These are phyloP conservation scores for Leucophenga montana DNA, from an alignment of 2,888 invertebrate genomes.

Conservation along the genomic window DNA sequence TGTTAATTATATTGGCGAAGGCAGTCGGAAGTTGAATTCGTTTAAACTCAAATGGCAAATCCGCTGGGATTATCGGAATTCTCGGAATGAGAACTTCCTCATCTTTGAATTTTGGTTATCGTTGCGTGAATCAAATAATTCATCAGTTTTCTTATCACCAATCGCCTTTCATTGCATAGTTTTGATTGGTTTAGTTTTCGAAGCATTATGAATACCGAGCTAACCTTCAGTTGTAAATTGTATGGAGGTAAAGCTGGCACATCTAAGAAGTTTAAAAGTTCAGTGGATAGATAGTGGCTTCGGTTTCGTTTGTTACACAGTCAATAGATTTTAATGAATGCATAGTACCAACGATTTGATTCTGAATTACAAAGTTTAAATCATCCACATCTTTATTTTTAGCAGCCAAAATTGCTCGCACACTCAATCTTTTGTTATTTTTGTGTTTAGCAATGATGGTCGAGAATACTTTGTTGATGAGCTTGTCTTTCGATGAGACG, in stretches of 20 bases:
- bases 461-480: conserved; percentile 14
- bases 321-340: conserved; percentile 40
- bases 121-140: conserved; percentile 53
- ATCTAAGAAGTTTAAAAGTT: conserved; percentile 42
- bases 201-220: conserved; percentile 52
- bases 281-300: conserved; percentile 43
- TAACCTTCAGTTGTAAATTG: conserved; percentile 50
- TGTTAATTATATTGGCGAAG: conserved; percentile 19
- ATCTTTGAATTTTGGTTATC: conserved; percentile 41
- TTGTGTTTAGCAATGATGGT: not conserved
- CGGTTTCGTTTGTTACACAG: conserved; percentile 46
- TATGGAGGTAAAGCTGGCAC: conserved; percentile 38
- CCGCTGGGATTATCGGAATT: conserved; percentile 43
- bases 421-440: conserved; percentile 27
- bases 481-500: conserved; percentile 29
- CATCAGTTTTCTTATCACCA: conserved; percentile 46
- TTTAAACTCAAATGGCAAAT: conserved; percentile 61
- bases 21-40: conserved; percentile 60
- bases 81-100: conserved; percentile 56
- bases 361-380: conserved; percentile 3
- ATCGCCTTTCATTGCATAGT: conserved; percentile 55
- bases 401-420: conserved; percentile 30
- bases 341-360: conserved; percentile 28
- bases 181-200: conserved; percentile 51
- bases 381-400: conserved; percentile 25